These are phyloP conservation scores for Drosophila dives DNA, from an alignment of 2,888 invertebrate genomes.

Conservation along the genomic window DNA sequence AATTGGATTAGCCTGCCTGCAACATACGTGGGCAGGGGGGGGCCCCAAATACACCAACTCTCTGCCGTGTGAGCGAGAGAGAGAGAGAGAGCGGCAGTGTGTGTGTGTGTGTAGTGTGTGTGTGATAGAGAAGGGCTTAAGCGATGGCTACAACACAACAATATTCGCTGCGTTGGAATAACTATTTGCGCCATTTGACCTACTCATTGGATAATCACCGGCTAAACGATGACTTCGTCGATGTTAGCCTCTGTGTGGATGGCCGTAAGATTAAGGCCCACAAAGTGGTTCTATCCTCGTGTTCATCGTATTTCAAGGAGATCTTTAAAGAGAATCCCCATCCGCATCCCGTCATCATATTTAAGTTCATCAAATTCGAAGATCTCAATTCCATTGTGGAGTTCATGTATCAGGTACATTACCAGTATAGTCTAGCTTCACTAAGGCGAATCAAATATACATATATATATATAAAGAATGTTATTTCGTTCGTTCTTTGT, in stretches of 20 bases:
- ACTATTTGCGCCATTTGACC: conserved; percentile 92
- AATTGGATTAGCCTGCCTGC: conserved; percentile 42
- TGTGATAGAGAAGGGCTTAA: conserved; percentile 2
- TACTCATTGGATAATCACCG: conserved; percentile 91
- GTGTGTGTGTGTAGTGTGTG: not conserved
- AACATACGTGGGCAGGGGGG: not conserved
- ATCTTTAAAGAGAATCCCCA: conserved; percentile 91
- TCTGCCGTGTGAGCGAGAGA: not conserved
- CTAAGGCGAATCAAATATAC: not conserved
- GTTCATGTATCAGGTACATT: conserved; percentile 89
- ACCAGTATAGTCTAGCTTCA: not conserved
- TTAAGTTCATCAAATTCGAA: conserved; percentile 91
- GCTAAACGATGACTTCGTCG: conserved; percentile 90
- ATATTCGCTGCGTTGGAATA: conserved; percentile 94
- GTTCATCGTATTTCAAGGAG: conserved; percentile 92
- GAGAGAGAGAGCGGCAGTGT: not conserved
- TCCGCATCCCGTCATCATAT: conserved; percentile 92
- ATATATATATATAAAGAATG: not conserved
- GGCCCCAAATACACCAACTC: conserved; percentile 3
- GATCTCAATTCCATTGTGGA: conserved; percentile 92
- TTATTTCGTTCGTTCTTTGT: not conserved
- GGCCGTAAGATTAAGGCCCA: conserved; percentile 93
- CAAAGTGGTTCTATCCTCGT: conserved; percentile 93
- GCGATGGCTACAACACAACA: conserved; percentile 89
- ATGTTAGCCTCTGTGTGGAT: conserved; percentile 94